Evolutionary conservation across 2,113 vertebrate species (phyloP).

Genomic region (Tringa solitaria): DNA sequence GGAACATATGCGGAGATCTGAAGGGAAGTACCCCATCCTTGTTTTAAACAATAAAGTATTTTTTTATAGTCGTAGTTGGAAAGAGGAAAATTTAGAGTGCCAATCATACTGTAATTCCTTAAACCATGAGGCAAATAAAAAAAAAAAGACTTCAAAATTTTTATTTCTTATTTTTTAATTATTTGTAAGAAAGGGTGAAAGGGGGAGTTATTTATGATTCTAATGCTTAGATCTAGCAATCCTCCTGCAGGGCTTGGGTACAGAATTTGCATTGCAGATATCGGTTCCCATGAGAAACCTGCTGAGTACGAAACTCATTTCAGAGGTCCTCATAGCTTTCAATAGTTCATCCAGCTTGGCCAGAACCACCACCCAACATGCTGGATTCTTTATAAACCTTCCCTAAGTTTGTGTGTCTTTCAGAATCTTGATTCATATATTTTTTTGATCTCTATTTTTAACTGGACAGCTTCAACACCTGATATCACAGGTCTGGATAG

Average conservation of each 20-base stretch:
- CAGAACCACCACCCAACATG: background rate
- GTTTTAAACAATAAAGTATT: background rate
- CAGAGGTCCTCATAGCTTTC: background rate
- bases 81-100: background rate
- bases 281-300: slow-evolving; percentile 46
- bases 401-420: background rate
- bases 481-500: background rate
- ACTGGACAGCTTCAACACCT: background rate
- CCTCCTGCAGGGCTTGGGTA: background rate
- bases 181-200: background rate
- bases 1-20: background rate
- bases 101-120: background rate
- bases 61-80: background rate
- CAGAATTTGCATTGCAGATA: slow-evolving; percentile 21
- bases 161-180: background rate
- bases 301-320: background rate
- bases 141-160: background rate
- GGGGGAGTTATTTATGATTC: background rate
- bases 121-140: background rate
- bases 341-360: background rate
- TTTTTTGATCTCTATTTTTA: background rate
- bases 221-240: background rate
- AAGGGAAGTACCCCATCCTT: background rate
- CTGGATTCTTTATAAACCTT: background rate
- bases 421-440: background rate